phyloP scores from a whole-genome alignment of 1,140 invertebrate genomes.

The Cecropterus lyciades region DNA sequence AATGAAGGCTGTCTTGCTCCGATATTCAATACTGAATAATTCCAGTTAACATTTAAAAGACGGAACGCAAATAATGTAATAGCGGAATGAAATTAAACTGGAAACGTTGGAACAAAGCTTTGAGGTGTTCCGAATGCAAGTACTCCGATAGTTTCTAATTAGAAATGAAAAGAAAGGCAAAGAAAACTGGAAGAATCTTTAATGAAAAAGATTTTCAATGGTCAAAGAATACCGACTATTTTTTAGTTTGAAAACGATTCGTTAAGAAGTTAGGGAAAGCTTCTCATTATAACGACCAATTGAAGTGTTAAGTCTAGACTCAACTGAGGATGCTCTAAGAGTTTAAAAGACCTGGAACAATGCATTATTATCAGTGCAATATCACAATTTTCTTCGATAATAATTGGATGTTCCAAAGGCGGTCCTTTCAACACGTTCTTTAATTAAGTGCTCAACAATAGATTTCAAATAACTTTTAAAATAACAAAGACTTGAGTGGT shows the following conservation, averaged over 20 bases:
- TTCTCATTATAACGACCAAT: conserved; percentile 60
- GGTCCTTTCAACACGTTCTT: conserved; percentile 13
- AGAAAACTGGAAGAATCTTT: conserved; percentile 46
- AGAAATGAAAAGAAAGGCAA: conserved; percentile 44
- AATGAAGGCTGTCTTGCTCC: conserved; percentile 16
- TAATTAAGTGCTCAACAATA: conserved; percentile 19
- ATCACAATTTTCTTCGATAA: conserved; percentile 31
- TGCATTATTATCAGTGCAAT: conserved; percentile 34
- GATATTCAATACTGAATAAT: conserved; percentile 35
- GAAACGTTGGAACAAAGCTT: conserved; percentile 36
- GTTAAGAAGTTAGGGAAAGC: conserved; percentile 58
- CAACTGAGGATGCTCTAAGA: conserved; percentile 36
- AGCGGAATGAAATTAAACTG: conserved; percentile 32
- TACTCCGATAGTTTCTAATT: conserved; percentile 40
- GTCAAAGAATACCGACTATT: conserved; percentile 50
- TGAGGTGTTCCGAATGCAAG: conserved; percentile 36
- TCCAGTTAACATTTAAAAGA: conserved; percentile 32
- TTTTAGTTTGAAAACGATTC: conserved; percentile 54
- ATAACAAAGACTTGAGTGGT: not conserved
- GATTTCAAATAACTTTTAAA: conserved; percentile 15
- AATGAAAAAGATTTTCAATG: conserved; percentile 50
- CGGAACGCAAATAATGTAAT: conserved; percentile 36
- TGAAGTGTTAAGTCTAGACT: conserved; percentile 55
- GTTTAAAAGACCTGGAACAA: conserved; percentile 45
- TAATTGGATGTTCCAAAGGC: conserved; percentile 21